Evolutionary conservation across 2,797 vertebrate genomes (phyloP).

Genomic region (Tapera naevia): DNA sequence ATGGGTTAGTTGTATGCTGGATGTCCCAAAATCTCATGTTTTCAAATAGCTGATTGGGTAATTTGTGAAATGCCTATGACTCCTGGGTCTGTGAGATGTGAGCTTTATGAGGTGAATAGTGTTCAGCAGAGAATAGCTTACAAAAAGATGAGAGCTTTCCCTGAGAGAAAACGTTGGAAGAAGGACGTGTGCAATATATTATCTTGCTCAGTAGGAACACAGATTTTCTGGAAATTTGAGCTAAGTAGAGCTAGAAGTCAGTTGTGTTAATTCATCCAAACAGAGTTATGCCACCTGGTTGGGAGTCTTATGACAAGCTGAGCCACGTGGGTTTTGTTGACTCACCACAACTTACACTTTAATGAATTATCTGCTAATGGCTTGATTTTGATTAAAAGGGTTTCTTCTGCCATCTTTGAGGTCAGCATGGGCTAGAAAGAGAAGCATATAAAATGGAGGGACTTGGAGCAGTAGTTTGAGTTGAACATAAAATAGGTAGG

Average conservation of each 20-base stretch:
- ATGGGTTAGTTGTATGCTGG: background rate
- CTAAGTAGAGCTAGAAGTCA: slow-evolving; percentile 1
- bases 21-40: background rate
- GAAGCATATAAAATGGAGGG: background rate
- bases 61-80: background rate
- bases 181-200: background rate
- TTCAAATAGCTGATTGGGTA: background rate
- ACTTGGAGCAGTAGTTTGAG: background rate
- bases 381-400: slow-evolving; percentile 8
- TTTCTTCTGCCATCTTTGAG: background rate
- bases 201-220: background rate
- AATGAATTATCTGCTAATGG: slow-evolving; percentile 2
- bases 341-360: background rate
- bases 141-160: background rate
- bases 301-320: background rate
- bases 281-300: slow-evolving; percentile 5
- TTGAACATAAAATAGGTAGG: background rate
- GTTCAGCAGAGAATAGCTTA: background rate
- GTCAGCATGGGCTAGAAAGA: background rate
- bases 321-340: background rate
- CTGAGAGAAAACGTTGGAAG: background rate
- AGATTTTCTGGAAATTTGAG: slow-evolving; percentile 42
- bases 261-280: slow-evolving; percentile 23
- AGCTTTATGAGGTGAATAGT: background rate
- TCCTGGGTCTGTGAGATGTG: background rate